Evolutionary conservation across 2,888 invertebrate species (phyloP), one percentile per base, ranked within the genome.

Genomic region (Scrobipalpa atriplicella): DNA sequence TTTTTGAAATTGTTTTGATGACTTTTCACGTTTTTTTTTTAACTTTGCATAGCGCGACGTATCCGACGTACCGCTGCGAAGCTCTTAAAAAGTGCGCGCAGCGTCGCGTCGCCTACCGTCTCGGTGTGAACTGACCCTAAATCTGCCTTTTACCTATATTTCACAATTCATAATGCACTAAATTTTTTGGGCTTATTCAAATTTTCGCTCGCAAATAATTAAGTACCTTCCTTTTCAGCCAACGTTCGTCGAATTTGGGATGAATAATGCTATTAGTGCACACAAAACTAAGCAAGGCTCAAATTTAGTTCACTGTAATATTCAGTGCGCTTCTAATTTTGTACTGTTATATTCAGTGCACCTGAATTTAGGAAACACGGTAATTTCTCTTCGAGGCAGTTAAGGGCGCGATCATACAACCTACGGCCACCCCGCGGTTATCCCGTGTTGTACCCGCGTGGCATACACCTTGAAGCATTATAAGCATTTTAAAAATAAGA

Each of bases 181-280:
- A 16, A 29, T 29, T 47, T 47, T 47, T 8, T n/a, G n/a, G 16
- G 6, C 16, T n/a, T 47, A 16, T 16, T 47, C n/a, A 47, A 47
- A 16, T 47, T 47, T 47, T 29, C 54, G 11, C 29, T 21, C 29
- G 29, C 54, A 54, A 54, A 18, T 5, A 54, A 54, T 54, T 54
- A 29, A 54, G n/a, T n/a, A n/a, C 11, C 54, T 21, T 21, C 19
- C 19, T 56, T 21, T 21, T 29, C 54, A 5, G 9, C 21, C 54
- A 13, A 13, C 54, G 61, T 61, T n/a, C 61, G 41, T 41, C 19
- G 62, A 43, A 62, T 62, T 43, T 43, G 11, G 62, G 21, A 47
- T 62, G 43, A 10, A 43, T 62, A 62, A 41, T 41, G 21, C 21
- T 62, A 21, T 62, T 62, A 43, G 62, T 11, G 41, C 18, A 41